These are phyloP conservation scores for Elanus axillaris DNA, from an alignment of 2,113 vertebrate genomes.

Conservation along the genomic window DNA sequence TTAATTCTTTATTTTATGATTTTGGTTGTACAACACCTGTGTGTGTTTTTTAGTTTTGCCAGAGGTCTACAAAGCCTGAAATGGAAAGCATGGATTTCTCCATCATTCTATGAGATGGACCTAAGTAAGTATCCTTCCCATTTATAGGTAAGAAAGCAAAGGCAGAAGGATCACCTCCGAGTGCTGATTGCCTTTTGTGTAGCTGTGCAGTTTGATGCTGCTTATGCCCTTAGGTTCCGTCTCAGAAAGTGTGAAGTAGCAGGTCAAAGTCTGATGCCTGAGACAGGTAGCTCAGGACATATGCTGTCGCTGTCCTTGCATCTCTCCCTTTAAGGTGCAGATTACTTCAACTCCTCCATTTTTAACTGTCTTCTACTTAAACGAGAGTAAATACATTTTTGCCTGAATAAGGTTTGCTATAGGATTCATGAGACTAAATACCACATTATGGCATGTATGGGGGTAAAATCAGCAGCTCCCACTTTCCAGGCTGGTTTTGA, in stretches of 20 bases:
- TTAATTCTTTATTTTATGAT: background rate
- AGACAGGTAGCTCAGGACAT: background rate
- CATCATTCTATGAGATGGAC: background rate
- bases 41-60: background rate
- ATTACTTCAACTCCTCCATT: background rate
- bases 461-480: background rate
- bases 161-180: background rate
- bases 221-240: background rate
- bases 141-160: background rate
- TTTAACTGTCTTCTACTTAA: background rate
- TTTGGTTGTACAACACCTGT: background rate
- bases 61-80: background rate
- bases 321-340: background rate
- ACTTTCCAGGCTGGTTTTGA: background rate
- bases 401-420: background rate
- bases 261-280: background rate
- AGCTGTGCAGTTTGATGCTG: background rate
- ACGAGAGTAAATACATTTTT: background rate
- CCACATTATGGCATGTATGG: fast-evolving
- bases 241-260: background rate
- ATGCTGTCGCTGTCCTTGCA: background rate
- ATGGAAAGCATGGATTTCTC: background rate
- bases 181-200: background rate
- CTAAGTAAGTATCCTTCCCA: background rate
- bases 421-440: background rate